Evolutionary conservation across 2,113 vertebrate genomes (phyloP), one percentile per base, ranked within the genome.

Genomic region (Chaetorhynchus papuensis): DNA sequence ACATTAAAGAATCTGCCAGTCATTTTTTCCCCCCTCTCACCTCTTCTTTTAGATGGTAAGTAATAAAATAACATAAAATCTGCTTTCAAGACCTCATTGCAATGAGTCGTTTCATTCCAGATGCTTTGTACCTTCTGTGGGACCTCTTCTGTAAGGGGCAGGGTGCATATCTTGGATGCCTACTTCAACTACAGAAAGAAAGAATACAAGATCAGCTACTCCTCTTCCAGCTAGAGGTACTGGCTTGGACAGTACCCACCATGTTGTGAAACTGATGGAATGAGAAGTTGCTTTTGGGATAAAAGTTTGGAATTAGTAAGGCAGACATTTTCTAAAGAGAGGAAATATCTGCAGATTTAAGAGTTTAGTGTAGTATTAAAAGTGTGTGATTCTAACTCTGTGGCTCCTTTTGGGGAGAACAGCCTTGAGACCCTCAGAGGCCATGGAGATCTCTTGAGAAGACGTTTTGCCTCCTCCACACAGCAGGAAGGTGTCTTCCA

Each of bases 1-100:
- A 96, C 94, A 96, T 97, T 96, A 96, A 94, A 96, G 92, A 96
- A 97, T 95, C 83, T 96, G 96, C 94, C 96, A 95, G 86, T 97
- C 96, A 96, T 95, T 95, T 57, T 30, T 2, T 3, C 9, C 50
- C 63, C 50, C 63, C 24, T 27, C 50, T 68, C 78, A 66, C 83
- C 31, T 88, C 88, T 83, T 83, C 49, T 77, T 93, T 94, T 82
- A 89, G 83, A 79, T 66, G 86, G 33, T 65, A 81, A 89, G 70
- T 83, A 49, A 61, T 76, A 92, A 94, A 80, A 93, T 68, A 92
- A 81, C 37, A 57, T 41, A 87, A 94, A 94, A 61, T 90, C 86
- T 78, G 60, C 78, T 94, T 94, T 92, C 72, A 81, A 33, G 88
- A 56, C 28, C 79, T 92, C 44, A 30, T 74, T 83, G 68, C 39